Evolutionary conservation across 37 sponge, comb jelly and placozoan genomes (phyloP).

Genomic region (Spongilla lacustris): DNA sequence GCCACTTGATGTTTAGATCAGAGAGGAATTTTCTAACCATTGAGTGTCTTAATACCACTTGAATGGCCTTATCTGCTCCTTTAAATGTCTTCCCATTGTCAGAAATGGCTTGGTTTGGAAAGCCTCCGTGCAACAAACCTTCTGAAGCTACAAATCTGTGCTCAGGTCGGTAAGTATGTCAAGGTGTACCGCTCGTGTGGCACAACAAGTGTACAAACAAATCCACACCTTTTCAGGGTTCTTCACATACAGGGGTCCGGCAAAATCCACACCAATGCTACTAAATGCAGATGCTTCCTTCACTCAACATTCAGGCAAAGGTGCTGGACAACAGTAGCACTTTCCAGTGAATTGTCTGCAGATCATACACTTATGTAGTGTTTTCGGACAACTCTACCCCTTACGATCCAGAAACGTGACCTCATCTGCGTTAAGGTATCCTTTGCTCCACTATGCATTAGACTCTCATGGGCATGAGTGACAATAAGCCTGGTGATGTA

Average conservation of each 20-base stretch:
- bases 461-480: not conserved
- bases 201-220: constrained; percentile 16
- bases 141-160: not conserved
- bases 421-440: constrained; percentile 10
- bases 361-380: not conserved
- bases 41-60: not conserved
- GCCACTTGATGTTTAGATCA: not conserved
- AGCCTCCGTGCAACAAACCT: constrained; percentile 32
- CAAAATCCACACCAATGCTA: too few relatives aligned
- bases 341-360: too few relatives aligned
- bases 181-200: constrained; percentile 22
- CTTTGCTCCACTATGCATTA: constrained; percentile 19
- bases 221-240: constrained; percentile 30
- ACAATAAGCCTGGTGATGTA: constrained; percentile 27
- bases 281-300: constrained; percentile 18
- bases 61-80: not conserved
- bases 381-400: not conserved
- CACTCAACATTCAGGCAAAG: constrained; percentile 21
- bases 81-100: constrained; percentile 40
- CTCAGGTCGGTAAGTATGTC: constrained; percentile 6
- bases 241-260: constrained; percentile 6
- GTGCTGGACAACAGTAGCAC: too few relatives aligned
- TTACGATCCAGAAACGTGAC: constrained; percentile 1
- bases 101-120: constrained; percentile 16
- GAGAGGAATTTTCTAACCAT: not conserved